A percentile compares a stretch with the other conserved stretches of the same genome.
Conservation (phyloP, 2,888 invertebrate genomes). For the Dromius quadrimaculatus region DNA sequence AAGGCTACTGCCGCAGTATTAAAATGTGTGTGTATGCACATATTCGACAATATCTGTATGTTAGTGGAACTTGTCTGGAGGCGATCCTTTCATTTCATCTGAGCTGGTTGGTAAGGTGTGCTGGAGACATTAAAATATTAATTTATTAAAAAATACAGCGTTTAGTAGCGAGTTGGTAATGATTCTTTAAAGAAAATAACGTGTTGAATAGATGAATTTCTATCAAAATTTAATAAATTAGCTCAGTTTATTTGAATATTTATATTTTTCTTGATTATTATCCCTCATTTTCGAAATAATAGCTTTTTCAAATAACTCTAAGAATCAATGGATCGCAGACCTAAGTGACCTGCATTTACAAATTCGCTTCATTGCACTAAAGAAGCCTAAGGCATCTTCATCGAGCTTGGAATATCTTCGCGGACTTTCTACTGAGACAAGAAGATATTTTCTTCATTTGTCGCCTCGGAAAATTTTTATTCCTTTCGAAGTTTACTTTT, state of each 20-base stretch:
- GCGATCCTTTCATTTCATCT: conserved; percentile 54
- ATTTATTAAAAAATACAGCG: neutral
- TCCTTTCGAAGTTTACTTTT: conserved; percentile 27
- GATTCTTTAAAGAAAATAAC: neutral
- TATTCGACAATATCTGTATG: conserved; percentile 1
- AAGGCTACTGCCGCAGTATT: neutral
- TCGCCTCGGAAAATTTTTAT: conserved; percentile 7
- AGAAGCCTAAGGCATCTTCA: conserved; percentile 17
- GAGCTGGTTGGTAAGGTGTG: conserved; percentile 41
- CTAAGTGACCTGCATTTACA: conserved; percentile 53
- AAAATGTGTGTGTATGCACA: conserved; percentile 3
- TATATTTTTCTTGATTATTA: no score
- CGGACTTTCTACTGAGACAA: conserved; percentile 34
- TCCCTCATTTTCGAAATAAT: neutral
- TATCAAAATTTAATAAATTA: no score
- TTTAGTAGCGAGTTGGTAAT: neutral
- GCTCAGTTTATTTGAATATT: no score
- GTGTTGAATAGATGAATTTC: no score
- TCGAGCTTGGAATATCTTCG: neutral
- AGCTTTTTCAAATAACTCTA: neutral
- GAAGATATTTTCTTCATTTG: conserved; percentile 31
- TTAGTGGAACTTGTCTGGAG: conserved; percentile 53
- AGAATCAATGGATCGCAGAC: neutral
- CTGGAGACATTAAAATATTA: conserved; percentile 24
- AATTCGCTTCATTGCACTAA: conserved; percentile 27